phyloP scores from a whole-genome alignment of 2,888 invertebrate genomes.

The Thalpophila matura region DNA sequence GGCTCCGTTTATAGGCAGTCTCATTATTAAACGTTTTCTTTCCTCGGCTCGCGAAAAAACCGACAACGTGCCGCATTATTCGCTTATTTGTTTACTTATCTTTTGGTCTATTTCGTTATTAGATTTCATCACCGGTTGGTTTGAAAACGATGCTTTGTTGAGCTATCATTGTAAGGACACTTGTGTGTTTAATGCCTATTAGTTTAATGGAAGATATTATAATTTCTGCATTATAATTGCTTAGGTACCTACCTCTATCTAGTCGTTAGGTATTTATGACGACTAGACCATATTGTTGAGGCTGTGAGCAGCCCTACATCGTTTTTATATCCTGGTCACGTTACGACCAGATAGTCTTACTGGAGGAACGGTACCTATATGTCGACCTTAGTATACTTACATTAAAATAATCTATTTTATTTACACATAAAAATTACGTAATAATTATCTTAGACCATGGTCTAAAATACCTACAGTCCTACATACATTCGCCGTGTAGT shows the following conservation, averaged over 20 bases:
- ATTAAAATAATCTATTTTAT: too few relatives aligned
- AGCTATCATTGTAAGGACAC: slow-evolving; percentile 5
- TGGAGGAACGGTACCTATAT: too few relatives aligned
- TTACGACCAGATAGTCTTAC: too few relatives aligned
- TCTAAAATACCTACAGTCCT: too few relatives aligned
- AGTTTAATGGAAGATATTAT: slow-evolving; percentile 26
- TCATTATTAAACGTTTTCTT: slow-evolving; percentile 83
- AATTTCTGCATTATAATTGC: slow-evolving; percentile 7
- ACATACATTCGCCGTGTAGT: too few relatives aligned
- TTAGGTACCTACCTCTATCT: too few relatives aligned
- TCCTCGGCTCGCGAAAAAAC: slow-evolving; percentile 71
- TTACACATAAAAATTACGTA: too few relatives aligned
- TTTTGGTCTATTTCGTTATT: slow-evolving; percentile 65
- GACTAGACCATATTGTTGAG: neutral
- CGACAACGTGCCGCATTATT: slow-evolving; percentile 67
- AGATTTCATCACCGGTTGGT: slow-evolving; percentile 51
- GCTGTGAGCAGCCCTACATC: neutral
- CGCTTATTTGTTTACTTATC: slow-evolving; percentile 71
- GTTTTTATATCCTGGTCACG: too few relatives aligned
- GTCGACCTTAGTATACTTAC: too few relatives aligned
- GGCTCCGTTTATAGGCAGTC: slow-evolving; percentile 77
- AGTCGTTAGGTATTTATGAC: too few relatives aligned
- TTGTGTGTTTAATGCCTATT: slow-evolving; percentile 15
- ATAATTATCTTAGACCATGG: too few relatives aligned
- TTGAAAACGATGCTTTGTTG: slow-evolving; percentile 38